Evolutionary conservation across 2,888 invertebrate genomes (phyloP).

Genomic region (Hypercompe scribonia): DNA sequence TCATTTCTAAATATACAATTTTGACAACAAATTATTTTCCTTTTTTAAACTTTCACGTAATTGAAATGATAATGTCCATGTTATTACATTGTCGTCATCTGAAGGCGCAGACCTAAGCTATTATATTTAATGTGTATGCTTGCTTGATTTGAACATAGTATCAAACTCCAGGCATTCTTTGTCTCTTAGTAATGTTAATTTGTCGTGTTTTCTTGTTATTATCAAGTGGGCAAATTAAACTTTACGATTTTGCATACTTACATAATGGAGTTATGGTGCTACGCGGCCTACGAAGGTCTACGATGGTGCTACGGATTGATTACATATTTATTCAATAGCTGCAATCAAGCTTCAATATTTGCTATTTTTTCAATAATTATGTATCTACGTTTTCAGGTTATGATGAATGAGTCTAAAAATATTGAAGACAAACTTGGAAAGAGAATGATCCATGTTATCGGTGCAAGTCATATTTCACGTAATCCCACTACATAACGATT

Average conservation of each 20-base stretch:
- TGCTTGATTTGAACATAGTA: conserved; percentile 86
- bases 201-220: conserved; percentile 80
- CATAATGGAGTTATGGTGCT: conserved; percentile 64
- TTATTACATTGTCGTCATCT: conserved; percentile 62
- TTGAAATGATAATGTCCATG: conserved; percentile 51
- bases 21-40: neutral
- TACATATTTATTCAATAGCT: no score
- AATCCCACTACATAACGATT: no score
- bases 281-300: conserved; percentile 55
- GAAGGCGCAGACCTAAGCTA: conserved; percentile 76
- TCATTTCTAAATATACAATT: neutral
- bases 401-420: no score
- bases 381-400: neutral
- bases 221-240: conserved; percentile 75
- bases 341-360: no score
- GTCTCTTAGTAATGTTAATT: conserved; percentile 83
- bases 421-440: no score
- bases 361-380: neutral
- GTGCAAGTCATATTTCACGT: no score
- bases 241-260: conserved; percentile 69
- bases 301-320: conserved; percentile 39
- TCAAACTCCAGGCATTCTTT: conserved; percentile 84
- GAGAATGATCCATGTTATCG: no score
- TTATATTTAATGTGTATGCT: conserved; percentile 84
- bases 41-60: neutral